Conservation (phyloP, 2,888 invertebrate species). For the Lacanobia wlatinum region DNA sequence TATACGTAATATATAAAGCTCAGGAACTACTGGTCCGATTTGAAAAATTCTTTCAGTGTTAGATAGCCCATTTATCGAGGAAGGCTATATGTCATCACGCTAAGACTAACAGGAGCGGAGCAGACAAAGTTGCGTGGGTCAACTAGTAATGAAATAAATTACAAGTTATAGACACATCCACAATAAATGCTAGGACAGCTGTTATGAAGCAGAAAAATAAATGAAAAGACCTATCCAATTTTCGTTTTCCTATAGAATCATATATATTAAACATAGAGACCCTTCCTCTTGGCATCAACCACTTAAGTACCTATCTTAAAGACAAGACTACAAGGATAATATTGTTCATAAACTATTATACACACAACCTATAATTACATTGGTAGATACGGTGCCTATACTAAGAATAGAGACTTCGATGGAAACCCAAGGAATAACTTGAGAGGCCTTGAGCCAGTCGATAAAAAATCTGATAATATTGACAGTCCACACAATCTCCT, state of each 20-base stretch:
- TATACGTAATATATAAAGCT: too few species aligned
- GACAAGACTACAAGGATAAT: slow-evolving; percentile 31
- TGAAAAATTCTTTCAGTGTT: too few species aligned
- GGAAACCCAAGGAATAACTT: slow-evolving; percentile 19
- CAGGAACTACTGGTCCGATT: too few species aligned
- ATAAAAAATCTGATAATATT: neutral
- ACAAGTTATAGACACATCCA: too few species aligned
- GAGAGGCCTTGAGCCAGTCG: neutral
- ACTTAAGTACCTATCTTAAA: neutral
- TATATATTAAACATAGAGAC: neutral
- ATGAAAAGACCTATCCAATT: neutral
- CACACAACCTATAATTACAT: neutral
- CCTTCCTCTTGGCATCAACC: neutral
- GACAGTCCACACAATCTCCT: neutral
- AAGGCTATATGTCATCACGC: too few species aligned
- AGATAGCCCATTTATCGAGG: too few species aligned
- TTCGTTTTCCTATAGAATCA: neutral
- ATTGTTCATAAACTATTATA: neutral
- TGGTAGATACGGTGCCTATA: neutral
- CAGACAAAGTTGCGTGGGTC: too few species aligned
- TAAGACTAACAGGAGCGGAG: too few species aligned
- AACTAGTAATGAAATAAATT: too few species aligned
- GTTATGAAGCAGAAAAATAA: neutral
- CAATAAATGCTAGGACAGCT: too few species aligned
- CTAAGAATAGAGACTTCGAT: slow-evolving; percentile 4